Evolutionary conservation across 2,113 vertebrate species (phyloP), one percentile per base, ranked within the genome.

Genomic region (Synchiropus splendidus): DNA sequence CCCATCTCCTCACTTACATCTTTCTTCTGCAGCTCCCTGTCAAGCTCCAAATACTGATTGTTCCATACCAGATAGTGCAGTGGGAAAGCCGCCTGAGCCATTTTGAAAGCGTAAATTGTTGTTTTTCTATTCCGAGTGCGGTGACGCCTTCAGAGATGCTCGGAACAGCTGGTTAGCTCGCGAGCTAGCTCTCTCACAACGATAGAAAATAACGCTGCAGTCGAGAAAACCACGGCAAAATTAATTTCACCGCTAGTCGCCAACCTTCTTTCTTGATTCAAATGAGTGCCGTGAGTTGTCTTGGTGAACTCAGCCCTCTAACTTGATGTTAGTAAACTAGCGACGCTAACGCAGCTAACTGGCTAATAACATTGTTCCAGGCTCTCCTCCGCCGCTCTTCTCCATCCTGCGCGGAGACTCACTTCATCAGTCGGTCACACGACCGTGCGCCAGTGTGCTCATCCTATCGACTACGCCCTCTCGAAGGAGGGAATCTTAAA

Each of bases 61-160:
- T 87, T 86, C 90, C 91, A 94, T 46, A 91, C 90, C 36, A 92
- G 80, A 58, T 79, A 75, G 79, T 94, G 91, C 67, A 94, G 75
- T 44, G 88, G 88, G 76, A 88, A 92, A 62, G 83, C 73, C 70
- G 85, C 87, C 72, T 83, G 75, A 56, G 84, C 86, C 83, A 88
- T 86, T 60, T 52, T 35, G 21, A 27, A 27, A 27, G 4, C 21
- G 21, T 5, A 8, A 8, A 27, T 27, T 8, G 52, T 51, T 13
- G 31, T 37, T 18, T 15, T 2, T n/a, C n/a, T n/a, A n/a, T n/a
- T n/a, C n/a, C n/a, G 12, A 13, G 12, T 30, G 38, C 16, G 38
- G 18, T 39, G 38, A 12, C 30, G 32, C n/a, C 31, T 31, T 31
- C 40, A 54, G 32, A 36, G 31, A 30, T 39, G 33, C 17, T 30